These are phyloP conservation scores for Caenorhabditis becei DNA, from an alignment of 2,888 invertebrate genomes.

Conservation along the genomic window DNA sequence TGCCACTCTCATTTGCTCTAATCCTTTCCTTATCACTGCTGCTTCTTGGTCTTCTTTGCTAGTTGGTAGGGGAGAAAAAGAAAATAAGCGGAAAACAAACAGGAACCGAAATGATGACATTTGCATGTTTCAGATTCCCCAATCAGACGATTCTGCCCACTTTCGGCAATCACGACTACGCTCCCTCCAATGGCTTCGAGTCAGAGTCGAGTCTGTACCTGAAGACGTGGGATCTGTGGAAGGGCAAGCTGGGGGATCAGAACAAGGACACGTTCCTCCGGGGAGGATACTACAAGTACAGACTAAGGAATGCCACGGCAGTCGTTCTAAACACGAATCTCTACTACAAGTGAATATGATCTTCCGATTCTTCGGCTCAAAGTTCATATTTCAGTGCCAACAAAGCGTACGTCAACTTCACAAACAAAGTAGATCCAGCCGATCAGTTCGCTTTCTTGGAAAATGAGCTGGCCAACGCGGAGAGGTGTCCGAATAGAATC, in stretches of 20 bases:
- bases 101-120: conserved; percentile 21
- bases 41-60: conserved; percentile 49
- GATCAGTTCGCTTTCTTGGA: conserved; percentile 79
- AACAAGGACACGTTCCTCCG: conserved; percentile 72
- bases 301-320: conserved; percentile 63
- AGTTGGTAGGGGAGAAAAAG: conserved; percentile 25
- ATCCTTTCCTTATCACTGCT: conserved; percentile 45
- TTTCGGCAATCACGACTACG: conserved; percentile 80
- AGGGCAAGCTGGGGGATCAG: conserved; percentile 68
- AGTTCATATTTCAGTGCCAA: conserved; percentile 69
- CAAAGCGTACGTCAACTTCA: conserved; percentile 70
- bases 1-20: conserved; percentile 22
- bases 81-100: conserved; percentile 21
- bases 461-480: conserved; percentile 65
- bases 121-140: conserved; percentile 62
- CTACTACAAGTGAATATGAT: conserved; percentile 72
- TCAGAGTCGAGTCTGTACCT: conserved; percentile 64
- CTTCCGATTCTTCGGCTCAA: not conserved
- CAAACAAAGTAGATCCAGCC: conserved; percentile 74
- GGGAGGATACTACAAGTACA: conserved; percentile 78
- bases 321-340: conserved; percentile 80
- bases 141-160: conserved; percentile 73
- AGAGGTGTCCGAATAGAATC: conserved; percentile 49
- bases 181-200: conserved; percentile 75
- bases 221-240: conserved; percentile 72